These are phyloP conservation scores for Psilopsiagon aymara DNA, from an alignment of 2,113 vertebrate species.

Conservation along the genomic window DNA sequence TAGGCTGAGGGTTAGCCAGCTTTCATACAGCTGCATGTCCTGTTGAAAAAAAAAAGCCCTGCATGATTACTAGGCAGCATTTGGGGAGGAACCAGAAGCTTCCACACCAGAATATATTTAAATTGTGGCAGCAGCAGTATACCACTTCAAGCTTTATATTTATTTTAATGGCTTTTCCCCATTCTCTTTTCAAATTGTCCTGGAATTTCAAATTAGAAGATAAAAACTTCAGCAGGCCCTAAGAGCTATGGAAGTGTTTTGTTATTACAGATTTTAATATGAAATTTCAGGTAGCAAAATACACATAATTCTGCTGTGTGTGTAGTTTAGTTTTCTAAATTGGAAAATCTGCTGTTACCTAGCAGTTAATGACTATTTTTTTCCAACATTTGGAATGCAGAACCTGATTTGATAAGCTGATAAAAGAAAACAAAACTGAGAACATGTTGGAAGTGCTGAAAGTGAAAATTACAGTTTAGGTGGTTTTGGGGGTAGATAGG, in stretches of 20 bases:
- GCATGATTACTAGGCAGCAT: not conserved
- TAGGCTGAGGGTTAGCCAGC: slow-evolving; percentile 18
- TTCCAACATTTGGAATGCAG: slow-evolving; percentile 71
- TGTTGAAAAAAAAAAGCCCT: not conserved
- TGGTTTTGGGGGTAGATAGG: slow-evolving; percentile 76
- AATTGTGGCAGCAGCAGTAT: not conserved
- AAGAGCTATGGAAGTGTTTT: slow-evolving; percentile 22
- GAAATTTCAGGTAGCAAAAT: slow-evolving; percentile 69
- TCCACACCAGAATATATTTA: not conserved
- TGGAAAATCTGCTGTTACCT: slow-evolving; percentile 77
- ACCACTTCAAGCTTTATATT: not conserved
- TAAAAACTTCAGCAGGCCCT: not conserved
- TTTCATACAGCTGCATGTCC: not conserved
- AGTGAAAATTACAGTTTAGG: slow-evolving; percentile 79
- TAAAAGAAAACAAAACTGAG: slow-evolving; percentile 76
- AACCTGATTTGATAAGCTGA: slow-evolving; percentile 73
- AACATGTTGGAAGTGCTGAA: slow-evolving; percentile 67
- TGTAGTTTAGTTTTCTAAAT: slow-evolving; percentile 71
- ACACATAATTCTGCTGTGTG: not conserved
- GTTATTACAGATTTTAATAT: slow-evolving; percentile 51
- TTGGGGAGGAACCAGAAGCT: not conserved
- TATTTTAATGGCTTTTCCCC: not conserved
- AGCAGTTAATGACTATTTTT: slow-evolving; percentile 79
- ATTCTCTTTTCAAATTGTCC: not conserved
- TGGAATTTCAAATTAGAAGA: not conserved